Evolutionary conservation across 1,140 invertebrate genomes (phyloP).

Genomic region (Ladona fulva): DNA sequence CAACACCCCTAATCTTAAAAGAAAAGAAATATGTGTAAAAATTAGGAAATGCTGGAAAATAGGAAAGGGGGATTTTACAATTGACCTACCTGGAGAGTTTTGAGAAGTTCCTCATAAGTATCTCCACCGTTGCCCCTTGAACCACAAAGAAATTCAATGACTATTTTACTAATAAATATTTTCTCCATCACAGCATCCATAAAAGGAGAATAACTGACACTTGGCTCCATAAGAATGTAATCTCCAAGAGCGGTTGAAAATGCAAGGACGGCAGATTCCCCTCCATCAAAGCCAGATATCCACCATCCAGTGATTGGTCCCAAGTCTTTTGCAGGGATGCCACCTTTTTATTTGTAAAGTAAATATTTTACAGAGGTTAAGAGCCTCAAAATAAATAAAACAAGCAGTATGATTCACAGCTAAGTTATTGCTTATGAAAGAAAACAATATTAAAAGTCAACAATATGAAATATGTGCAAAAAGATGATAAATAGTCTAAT

Average conservation of each 20-base stretch:
- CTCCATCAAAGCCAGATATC: slow-evolving; percentile 73
- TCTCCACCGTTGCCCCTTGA: slow-evolving; percentile 41
- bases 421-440: too few species aligned
- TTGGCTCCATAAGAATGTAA: slow-evolving; percentile 70
- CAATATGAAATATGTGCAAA: too few species aligned
- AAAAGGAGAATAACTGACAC: slow-evolving; percentile 56
- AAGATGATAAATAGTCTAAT: too few species aligned
- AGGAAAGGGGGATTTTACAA: too few species aligned
- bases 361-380: too few species aligned
- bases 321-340: slow-evolving; percentile 63
- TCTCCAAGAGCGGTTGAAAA: slow-evolving; percentile 72
- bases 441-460: too few species aligned
- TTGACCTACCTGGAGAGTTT: slow-evolving; percentile 45
- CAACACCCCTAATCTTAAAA: too few species aligned
- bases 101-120: slow-evolving; percentile 72
- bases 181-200: slow-evolving; percentile 67
- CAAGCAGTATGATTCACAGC: too few species aligned
- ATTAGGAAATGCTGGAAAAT: too few species aligned
- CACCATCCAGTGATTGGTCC: slow-evolving; percentile 85
- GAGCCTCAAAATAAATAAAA: too few species aligned
- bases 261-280: slow-evolving; percentile 63
- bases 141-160: slow-evolving; percentile 63
- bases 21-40: too few species aligned
- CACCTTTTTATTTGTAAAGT: too few species aligned
- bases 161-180: slow-evolving; percentile 68